Conservation (phyloP, 2,888 invertebrate genomes). For the Synergus umbraculus region DNA sequence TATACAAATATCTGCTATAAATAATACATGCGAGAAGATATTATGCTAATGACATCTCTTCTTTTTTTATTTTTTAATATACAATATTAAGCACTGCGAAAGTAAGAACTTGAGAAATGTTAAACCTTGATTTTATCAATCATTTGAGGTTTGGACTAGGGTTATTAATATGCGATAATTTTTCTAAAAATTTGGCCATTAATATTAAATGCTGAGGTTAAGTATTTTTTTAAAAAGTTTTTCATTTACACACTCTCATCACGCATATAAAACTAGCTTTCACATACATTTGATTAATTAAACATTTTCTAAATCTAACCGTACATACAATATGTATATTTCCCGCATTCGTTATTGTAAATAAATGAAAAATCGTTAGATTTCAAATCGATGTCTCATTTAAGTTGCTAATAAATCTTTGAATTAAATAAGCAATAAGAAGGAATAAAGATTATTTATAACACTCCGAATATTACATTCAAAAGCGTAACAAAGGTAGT, state of each 20-base stretch:
- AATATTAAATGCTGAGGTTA: neutral
- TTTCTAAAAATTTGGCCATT: neutral
- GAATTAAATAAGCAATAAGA: constrained; percentile 9
- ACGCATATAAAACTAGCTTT: constrained; percentile 27
- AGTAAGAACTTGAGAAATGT: neutral
- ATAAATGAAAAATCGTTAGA: neutral
- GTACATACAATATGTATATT: constrained; percentile 30
- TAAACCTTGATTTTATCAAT: neutral
- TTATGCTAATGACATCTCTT: constrained; percentile 4
- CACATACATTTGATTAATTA: constrained; percentile 28
- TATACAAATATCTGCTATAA: constrained; percentile 27
- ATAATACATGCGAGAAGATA: constrained; percentile 18
- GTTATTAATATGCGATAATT: neutral
- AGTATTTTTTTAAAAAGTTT: neutral
- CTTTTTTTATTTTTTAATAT: neutral
- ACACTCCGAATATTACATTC: neutral
- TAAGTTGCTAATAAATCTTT: neutral
- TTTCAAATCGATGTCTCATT: neutral
- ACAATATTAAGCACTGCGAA: constrained; percentile 26
- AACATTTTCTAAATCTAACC: neutral
- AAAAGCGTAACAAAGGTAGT: neutral
- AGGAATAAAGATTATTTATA: neutral
- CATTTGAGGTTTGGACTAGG: neutral
- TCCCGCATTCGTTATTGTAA: neutral
- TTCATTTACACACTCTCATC: constrained; percentile 14